A percentile compares a stretch with the other conserved stretches of the same genome.
phyloP scores from a whole-genome alignment of 2,113 vertebrate species.

The Lycocorax pyrrhopterus region DNA sequence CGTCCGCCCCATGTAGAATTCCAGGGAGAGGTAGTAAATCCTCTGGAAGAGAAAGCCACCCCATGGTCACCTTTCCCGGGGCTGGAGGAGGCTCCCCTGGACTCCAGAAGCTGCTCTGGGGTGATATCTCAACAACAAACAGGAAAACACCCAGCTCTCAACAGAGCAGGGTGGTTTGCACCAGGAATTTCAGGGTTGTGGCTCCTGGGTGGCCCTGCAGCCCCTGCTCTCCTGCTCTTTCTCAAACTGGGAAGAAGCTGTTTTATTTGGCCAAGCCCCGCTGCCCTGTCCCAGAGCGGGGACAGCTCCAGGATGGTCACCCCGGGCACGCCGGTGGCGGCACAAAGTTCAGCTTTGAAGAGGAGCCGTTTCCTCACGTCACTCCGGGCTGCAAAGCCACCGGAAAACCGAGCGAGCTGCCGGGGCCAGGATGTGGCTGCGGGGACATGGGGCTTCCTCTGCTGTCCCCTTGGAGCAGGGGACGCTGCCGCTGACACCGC shows the following conservation, averaged over 20 bases:
- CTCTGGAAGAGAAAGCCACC: conserved; percentile 70
- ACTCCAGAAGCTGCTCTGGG: accelerated
- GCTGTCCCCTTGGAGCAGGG: not conserved
- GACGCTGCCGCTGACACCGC: not conserved
- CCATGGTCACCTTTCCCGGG: not conserved
- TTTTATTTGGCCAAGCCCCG: not conserved
- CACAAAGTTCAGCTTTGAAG: not conserved
- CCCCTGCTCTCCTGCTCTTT: not conserved
- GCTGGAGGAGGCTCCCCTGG: not conserved
- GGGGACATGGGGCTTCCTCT: not conserved
- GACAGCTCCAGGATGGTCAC: not conserved
- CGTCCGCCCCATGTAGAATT: conserved; percentile 95
- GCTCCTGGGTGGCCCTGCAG: not conserved
- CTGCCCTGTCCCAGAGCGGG: not conserved
- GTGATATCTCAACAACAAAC: not conserved
- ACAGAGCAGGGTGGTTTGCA: not conserved
- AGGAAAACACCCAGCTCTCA: not conserved
- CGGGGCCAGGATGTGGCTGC: accelerated
- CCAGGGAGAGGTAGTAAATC: conserved; percentile 94
- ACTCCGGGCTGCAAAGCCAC: not conserved
- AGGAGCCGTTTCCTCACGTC: not conserved
- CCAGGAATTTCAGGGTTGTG: not conserved
- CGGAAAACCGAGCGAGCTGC: not conserved
- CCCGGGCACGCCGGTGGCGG: accelerated
- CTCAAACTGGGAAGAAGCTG: not conserved